phyloP scores from a whole-genome alignment of 2,113 vertebrate species.

The Seriola rivoliana region DNA sequence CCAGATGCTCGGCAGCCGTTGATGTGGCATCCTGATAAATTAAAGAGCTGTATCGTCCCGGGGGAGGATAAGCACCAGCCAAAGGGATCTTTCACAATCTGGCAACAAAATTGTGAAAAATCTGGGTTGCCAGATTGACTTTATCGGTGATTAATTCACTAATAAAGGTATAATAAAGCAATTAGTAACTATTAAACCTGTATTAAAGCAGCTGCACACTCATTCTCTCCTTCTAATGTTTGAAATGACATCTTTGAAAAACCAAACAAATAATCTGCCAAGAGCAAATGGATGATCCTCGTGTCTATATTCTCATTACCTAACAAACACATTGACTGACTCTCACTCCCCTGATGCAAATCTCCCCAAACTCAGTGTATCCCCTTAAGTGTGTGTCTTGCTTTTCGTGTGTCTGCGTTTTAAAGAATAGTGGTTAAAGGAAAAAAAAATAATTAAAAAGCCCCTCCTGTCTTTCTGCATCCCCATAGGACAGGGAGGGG shows the following conservation, averaged over 20 bases:
- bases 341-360: neutral
- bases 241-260: neutral
- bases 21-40: neutral
- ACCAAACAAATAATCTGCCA: neutral
- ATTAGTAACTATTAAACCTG: neutral
- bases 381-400: constrained; percentile 64
- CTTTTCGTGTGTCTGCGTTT: constrained; percentile 71
- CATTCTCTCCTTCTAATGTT: neutral
- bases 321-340: neutral
- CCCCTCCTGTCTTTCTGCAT: constrained; percentile 83
- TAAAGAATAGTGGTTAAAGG: constrained; percentile 19
- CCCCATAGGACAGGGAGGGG: constrained; percentile 96
- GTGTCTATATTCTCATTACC: neutral
- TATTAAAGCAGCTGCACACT: neutral
- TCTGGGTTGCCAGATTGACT: too few species aligned
- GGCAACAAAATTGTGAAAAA: neutral
- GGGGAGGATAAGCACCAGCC: neutral
- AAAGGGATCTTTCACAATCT: neutral
- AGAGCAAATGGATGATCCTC: neutral
- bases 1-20: neutral
- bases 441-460: constrained; percentile 25
- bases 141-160: neutral
- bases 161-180: neutral
- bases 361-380: constrained; percentile 56
- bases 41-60: neutral